Base-by-base conservation (phyloP, 2,888 invertebrate species). In the Tortricodes alternella region DNA sequence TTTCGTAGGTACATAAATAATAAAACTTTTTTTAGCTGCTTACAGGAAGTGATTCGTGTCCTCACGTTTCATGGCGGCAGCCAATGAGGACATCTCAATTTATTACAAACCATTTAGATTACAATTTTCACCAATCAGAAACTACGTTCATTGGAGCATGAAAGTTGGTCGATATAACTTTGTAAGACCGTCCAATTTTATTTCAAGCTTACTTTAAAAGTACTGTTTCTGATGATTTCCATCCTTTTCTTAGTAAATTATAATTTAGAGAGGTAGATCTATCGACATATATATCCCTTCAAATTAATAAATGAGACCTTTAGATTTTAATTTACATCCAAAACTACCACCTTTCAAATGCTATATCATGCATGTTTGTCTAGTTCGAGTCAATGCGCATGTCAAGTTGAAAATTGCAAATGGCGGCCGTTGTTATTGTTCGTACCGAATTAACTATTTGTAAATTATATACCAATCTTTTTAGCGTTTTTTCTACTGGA, bases 371-470 rank as follows among this genome's bases (percentile, higher is more conserved):
- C 80, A 78, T 83, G 81, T 85, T 87, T 87, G 83, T 88, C 87
- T 84, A 79, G 78, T 77, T 62, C 83, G 82, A 88, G 85, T 78
- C 84, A 89, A 83, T 91, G 94, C 94, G 94, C 94, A 94, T 93
- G 93, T 93, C 93, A 93, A 91, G 92, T 93, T 93, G 93, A 93
- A 94, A 94, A 97, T 96, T 96, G 96, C 96, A 97, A 97, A 98
- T 98, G 97, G 97, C 97, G 97, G 95, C 96, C 95, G 96, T 97
- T 98, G 97, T 97, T 97, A 97, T 97, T 97, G 97, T 97, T 97
- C 95, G 96, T 95, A 95, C 95, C 94, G 95, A 95, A 92, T 92
- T 92, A 92, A 92, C 92, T 93, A 93, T 93, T 93, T 93, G 91
- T 92, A 92, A 91, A 91, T 89, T 92, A 92, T 92, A 93, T 93